Evolutionary conservation across 2,113 vertebrate species (phyloP).

Genomic region (Takifugu flavidus): DNA sequence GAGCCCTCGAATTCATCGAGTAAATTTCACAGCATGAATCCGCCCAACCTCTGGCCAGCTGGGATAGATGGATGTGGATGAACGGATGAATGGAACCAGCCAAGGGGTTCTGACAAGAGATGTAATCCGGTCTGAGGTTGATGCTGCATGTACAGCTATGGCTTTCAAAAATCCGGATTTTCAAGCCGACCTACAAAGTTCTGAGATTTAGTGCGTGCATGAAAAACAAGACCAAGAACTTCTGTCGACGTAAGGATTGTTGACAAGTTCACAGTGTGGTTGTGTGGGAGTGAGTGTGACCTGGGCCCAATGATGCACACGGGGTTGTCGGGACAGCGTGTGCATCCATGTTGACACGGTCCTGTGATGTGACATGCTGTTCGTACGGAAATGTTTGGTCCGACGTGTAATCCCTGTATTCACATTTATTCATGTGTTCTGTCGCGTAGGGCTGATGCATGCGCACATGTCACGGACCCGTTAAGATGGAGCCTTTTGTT

Average conservation of each 20-base stretch:
- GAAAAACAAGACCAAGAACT: constrained; percentile 3
- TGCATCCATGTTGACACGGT: constrained; percentile 40
- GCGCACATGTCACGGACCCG: constrained; percentile 28
- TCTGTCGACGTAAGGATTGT: background rate
- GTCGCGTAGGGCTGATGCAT: constrained; percentile 24
- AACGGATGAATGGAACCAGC: constrained; percentile 17
- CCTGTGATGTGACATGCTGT: constrained; percentile 45
- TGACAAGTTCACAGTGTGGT: constrained; percentile 11
- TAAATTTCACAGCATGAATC: constrained; percentile 35
- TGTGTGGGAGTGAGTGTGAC: constrained; percentile 32
- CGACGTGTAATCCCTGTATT: constrained; percentile 52
- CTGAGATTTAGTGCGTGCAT: constrained; percentile 49
- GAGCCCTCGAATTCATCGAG: constrained; percentile 36
- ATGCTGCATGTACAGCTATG: constrained; percentile 53
- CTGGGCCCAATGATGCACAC: constrained; percentile 46
- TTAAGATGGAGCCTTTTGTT: no score
- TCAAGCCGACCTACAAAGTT: constrained; percentile 14
- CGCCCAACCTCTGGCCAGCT: constrained; percentile 38
- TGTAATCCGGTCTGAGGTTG: constrained; percentile 14
- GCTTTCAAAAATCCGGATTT: constrained; percentile 43
- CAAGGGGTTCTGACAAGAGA: constrained; percentile 15
- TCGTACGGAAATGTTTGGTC: constrained; percentile 47
- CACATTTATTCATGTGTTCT: constrained; percentile 43
- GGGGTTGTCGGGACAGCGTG: constrained; percentile 25
- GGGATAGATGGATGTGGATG: constrained; percentile 33